These are phyloP conservation scores for Aspidapion aeneum DNA, from an alignment of 2,888 invertebrate species.

Conservation along the genomic window DNA sequence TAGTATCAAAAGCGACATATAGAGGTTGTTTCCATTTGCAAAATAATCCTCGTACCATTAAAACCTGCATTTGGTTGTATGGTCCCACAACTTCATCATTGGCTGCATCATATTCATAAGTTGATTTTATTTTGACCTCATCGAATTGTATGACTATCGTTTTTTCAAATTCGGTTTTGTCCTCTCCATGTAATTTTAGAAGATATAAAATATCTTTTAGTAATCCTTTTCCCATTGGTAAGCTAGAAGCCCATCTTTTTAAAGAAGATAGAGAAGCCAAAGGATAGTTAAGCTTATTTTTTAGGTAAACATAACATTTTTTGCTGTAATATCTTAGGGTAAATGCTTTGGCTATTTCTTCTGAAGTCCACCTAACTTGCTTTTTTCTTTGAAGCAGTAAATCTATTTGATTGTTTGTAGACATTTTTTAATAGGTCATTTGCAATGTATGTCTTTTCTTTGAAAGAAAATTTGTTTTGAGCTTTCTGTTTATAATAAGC, in stretches of 20 bases:
- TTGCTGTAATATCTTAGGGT: background rate
- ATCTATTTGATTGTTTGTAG: background rate
- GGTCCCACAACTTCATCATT: constrained; percentile 18
- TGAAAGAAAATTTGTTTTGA: too few species aligned
- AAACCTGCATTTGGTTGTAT: constrained; percentile 30
- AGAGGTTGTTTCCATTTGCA: constrained; percentile 30
- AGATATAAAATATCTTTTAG: constrained; percentile 17
- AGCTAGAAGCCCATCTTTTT: background rate
- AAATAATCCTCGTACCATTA: constrained; percentile 25
- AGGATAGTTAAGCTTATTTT: background rate
- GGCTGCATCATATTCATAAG: constrained; percentile 15
- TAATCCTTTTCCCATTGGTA: constrained; percentile 7
- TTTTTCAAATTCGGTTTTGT: constrained; percentile 17
- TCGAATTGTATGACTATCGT: constrained; percentile 18
- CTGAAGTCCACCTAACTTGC: background rate
- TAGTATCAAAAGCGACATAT: constrained; percentile 34
- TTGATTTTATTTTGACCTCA: constrained; percentile 20
- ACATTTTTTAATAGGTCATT: too few species aligned
- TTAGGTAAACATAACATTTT: background rate
- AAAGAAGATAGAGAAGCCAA: too few species aligned
- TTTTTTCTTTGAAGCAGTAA: background rate
- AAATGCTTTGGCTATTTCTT: background rate
- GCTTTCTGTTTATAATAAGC: too few species aligned
- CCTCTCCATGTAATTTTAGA: constrained; percentile 16
- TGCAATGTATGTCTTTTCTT: too few species aligned